phyloP scores from a whole-genome alignment of 2,888 invertebrate species.

The Acrocera orbiculus region DNA sequence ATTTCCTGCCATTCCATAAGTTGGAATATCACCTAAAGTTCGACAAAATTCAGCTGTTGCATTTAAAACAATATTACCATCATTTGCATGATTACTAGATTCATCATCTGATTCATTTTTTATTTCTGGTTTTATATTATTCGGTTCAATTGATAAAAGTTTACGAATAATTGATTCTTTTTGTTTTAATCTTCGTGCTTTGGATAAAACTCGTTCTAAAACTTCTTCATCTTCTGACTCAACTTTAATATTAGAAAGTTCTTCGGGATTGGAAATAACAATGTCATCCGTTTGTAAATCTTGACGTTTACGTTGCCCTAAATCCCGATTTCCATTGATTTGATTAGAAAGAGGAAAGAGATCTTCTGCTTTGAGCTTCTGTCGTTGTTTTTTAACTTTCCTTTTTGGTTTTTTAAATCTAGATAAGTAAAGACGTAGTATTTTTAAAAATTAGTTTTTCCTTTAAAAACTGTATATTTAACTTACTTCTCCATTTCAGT shows the following conservation, averaged over 20 bases:
- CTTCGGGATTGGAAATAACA: constrained; percentile 34
- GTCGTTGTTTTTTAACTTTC: constrained; percentile 51
- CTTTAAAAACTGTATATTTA: neutral
- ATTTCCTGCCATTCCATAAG: constrained; percentile 82
- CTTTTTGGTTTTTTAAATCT: constrained; percentile 80
- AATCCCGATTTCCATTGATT: constrained; percentile 23
- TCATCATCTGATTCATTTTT: constrained; percentile 39
- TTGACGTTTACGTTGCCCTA: constrained; percentile 11
- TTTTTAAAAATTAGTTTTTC: neutral
- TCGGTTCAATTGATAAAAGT: constrained; percentile 25
- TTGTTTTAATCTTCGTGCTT: constrained; percentile 50
- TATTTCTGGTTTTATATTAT: constrained; percentile 34
- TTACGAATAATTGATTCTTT: constrained; percentile 28
- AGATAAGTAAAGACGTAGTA: constrained; percentile 18
- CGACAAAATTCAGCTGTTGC: constrained; percentile 94
- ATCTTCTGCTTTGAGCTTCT: constrained; percentile 56
- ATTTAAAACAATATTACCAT: constrained; percentile 61
- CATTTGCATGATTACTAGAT: constrained; percentile 16
- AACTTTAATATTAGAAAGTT: constrained; percentile 34
- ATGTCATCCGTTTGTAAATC: constrained; percentile 46
- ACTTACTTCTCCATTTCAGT: constrained; percentile 62
- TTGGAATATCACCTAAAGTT: constrained; percentile 87
- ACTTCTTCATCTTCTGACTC: constrained; percentile 51
- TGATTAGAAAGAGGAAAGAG: constrained; percentile 35
- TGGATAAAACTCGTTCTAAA: constrained; percentile 52